phyloP scores from a whole-genome alignment of 2,888 invertebrate genomes.

The Ormyrus pomaceus region DNA sequence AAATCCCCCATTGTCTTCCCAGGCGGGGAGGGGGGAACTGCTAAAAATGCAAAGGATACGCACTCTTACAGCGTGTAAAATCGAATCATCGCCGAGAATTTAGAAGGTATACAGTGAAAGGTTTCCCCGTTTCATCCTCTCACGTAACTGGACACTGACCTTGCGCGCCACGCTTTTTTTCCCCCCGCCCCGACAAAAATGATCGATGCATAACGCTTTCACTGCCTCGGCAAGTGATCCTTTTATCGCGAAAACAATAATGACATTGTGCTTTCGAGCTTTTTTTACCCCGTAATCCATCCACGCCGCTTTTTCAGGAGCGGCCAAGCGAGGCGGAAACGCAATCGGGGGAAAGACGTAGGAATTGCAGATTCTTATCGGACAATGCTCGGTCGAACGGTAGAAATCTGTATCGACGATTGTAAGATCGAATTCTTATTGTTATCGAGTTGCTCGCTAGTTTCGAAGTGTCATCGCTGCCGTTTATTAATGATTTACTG shows the following conservation, averaged over 20 bases:
- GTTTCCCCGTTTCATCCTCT: constrained; percentile 10
- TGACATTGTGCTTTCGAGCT: constrained; percentile 5
- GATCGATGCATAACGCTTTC: constrained; percentile 29
- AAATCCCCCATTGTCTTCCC: too few relatives aligned
- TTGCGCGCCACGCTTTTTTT: constrained; percentile 1
- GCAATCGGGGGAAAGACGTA: background rate
- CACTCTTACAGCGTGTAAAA: background rate
- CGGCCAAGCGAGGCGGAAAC: too few relatives aligned
- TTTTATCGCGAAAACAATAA: constrained; percentile 13
- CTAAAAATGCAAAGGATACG: background rate
- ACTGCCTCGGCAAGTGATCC: background rate
- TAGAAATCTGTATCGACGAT: background rate
- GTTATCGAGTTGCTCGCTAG: too few relatives aligned
- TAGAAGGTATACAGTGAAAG: constrained; percentile 28
- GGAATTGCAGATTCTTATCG: constrained; percentile 10
- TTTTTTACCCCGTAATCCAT: background rate
- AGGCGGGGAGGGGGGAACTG: too few relatives aligned
- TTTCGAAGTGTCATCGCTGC: too few relatives aligned
- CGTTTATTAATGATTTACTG: too few relatives aligned
- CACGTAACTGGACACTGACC: constrained; percentile 36
- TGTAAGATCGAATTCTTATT: too few relatives aligned
- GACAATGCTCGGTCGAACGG: constrained; percentile 5
- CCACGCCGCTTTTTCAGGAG: too few relatives aligned
- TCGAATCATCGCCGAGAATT: background rate
- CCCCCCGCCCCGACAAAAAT: background rate